phyloP scores from a whole-genome alignment of 2,888 invertebrate species.

The Drosophila dives region DNA sequence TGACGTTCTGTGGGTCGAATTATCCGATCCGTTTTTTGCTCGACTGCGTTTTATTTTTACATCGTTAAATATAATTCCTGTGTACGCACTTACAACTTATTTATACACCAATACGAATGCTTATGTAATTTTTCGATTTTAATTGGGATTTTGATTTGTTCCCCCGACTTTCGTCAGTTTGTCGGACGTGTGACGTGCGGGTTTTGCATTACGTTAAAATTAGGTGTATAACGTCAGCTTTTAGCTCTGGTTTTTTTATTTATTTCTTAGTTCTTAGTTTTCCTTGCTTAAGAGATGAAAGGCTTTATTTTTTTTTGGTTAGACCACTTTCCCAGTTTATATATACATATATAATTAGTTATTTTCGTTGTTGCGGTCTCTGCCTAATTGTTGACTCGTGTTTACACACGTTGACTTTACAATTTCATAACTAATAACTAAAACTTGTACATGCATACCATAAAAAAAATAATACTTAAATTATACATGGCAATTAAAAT shows the following conservation, averaged over 20 bases:
- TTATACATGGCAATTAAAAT: neutral
- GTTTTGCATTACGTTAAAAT: conserved; percentile 18
- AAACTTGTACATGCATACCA: conserved; percentile 4
- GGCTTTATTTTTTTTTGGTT: too few species aligned
- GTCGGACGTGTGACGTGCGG: conserved; percentile 28
- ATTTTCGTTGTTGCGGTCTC: neutral
- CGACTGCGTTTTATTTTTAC: conserved; percentile 37
- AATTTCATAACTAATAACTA: neutral
- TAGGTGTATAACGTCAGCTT: conserved; percentile 4
- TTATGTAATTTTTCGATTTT: conserved; percentile 42
- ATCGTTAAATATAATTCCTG: conserved; percentile 9
- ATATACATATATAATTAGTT: neutral
- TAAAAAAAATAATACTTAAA: neutral
- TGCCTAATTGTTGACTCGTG: neutral
- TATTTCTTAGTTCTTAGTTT: neutral
- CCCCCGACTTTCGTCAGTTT: conserved; percentile 13
- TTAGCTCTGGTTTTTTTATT: neutral
- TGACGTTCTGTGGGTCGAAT: conserved; percentile 66
- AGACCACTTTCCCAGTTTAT: neutral
- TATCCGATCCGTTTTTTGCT: conserved; percentile 25
- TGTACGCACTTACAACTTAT: conserved; percentile 14
- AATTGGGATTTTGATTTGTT: conserved; percentile 30
- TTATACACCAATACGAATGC: conserved; percentile 10
- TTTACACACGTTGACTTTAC: neutral
- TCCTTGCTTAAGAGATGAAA: neutral